phyloP scores from a whole-genome alignment of 2,797 vertebrate genomes.

The Sandelia bainsii region DNA sequence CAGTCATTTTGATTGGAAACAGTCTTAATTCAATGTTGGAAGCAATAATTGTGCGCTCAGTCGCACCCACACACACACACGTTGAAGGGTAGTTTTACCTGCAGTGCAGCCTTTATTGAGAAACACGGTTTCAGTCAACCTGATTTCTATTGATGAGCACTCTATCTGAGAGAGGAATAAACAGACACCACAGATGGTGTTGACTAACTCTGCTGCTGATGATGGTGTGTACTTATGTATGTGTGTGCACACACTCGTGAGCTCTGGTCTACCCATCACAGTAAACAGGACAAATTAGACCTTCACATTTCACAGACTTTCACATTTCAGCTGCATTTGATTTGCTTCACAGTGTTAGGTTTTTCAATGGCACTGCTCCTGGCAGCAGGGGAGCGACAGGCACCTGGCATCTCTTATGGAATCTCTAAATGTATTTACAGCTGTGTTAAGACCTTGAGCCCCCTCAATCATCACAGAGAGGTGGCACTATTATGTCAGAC shows the following conservation, averaged over 20 bases:
- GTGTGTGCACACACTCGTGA: background rate
- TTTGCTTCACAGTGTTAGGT: constrained; percentile 24
- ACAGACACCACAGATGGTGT: constrained; percentile 50
- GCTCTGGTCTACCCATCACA: constrained; percentile 18
- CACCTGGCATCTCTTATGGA: constrained; percentile 41
- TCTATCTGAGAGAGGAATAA: constrained; percentile 30
- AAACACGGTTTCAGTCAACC: constrained; percentile 31
- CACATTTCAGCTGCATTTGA: constrained; percentile 47
- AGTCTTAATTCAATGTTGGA: constrained; percentile 10
- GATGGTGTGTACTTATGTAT: constrained; percentile 12
- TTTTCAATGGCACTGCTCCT: constrained; percentile 16
- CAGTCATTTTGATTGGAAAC: constrained; percentile 3
- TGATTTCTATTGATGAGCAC: constrained; percentile 52
- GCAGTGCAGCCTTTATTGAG: constrained; percentile 33
- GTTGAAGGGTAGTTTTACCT: constrained; percentile 9
- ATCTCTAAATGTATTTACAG: constrained; percentile 38
- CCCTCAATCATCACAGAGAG: background rate
- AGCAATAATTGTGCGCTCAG: background rate
- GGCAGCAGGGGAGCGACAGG: constrained; percentile 9
- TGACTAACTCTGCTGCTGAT: constrained; percentile 36
- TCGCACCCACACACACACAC: background rate
- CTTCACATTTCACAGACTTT: constrained; percentile 49
- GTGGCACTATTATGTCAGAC: constrained; percentile 1
- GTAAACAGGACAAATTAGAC: constrained; percentile 57
- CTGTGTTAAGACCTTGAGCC: constrained; percentile 30